Conservation (phyloP, 2,888 invertebrate species). For the Protodeltote pygarga region DNA sequence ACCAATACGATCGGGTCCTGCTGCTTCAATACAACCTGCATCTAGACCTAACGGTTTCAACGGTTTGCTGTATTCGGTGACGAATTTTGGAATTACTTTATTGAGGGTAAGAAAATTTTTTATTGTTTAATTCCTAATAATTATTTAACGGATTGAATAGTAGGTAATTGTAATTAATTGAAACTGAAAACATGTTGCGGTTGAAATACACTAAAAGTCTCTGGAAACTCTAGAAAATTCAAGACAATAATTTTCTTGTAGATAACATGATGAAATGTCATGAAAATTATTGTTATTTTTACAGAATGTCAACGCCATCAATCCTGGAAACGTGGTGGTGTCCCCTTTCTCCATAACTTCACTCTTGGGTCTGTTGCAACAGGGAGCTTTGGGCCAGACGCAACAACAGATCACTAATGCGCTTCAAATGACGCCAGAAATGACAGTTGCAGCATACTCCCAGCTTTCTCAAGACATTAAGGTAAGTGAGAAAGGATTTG, state of each 20-base stretch:
- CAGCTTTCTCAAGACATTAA: constrained; percentile 56
- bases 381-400: constrained; percentile 73
- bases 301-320: constrained; percentile 50
- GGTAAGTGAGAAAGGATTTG: no score
- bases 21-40: background rate
- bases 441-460: constrained; percentile 58
- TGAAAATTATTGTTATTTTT: background rate
- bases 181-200: no score
- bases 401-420: constrained; percentile 66
- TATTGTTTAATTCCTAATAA: no score
- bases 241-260: no score
- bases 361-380: constrained; percentile 77
- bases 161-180: no score
- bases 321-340: constrained; percentile 70
- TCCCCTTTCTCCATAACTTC: constrained; percentile 81
- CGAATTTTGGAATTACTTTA: constrained; percentile 66
- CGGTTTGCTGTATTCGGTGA: constrained; percentile 49
- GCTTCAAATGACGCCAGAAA: constrained; percentile 62
- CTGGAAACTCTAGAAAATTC: no score
- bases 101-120: constrained; percentile 69
- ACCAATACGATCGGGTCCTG: background rate
- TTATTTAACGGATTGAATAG: no score
- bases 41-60: constrained; percentile 15
- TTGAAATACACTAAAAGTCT: no score
- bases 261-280: background rate